These are phyloP conservation scores for Miniopterus natalensis DNA, from an alignment of 2,113 vertebrate species.

Conservation along the genomic window DNA sequence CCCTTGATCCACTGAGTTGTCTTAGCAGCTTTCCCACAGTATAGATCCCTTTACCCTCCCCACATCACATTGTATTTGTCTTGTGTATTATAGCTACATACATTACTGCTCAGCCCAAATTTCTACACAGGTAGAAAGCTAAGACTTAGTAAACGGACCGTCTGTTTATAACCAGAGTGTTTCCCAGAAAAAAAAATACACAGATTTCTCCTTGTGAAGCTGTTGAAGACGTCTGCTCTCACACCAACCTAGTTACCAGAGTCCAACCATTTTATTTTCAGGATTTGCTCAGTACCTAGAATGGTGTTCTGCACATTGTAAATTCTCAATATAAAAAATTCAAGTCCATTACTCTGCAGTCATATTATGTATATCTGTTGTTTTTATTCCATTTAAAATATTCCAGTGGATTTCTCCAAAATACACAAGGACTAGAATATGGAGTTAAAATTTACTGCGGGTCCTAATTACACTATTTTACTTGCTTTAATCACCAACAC, in stretches of 20 bases:
- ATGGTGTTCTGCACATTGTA: not conserved
- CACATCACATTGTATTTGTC: not conserved
- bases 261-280: slow-evolving; percentile 50
- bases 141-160: not conserved
- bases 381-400: slow-evolving; percentile 42
- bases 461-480: not conserved
- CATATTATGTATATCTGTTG: not conserved
- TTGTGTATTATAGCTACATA: not conserved
- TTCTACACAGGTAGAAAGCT: not conserved
- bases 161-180: slow-evolving; percentile 57
- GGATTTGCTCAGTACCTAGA: slow-evolving; percentile 24
- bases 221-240: not conserved
- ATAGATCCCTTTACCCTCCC: not conserved
- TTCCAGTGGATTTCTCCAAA: slow-evolving; percentile 5
- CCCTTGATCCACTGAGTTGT: not conserved
- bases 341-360: not conserved
- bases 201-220: slow-evolving; percentile 49
- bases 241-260: not conserved
- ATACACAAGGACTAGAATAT: not conserved
- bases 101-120: not conserved
- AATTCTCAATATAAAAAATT: slow-evolving; percentile 29
- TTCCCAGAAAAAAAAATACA: not conserved
- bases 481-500: slow-evolving; percentile 9
- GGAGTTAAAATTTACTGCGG: not conserved
- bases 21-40: not conserved